Evolutionary conservation across 2,888 invertebrate genomes (phyloP).

Genomic region (Dynastes grantii): DNA sequence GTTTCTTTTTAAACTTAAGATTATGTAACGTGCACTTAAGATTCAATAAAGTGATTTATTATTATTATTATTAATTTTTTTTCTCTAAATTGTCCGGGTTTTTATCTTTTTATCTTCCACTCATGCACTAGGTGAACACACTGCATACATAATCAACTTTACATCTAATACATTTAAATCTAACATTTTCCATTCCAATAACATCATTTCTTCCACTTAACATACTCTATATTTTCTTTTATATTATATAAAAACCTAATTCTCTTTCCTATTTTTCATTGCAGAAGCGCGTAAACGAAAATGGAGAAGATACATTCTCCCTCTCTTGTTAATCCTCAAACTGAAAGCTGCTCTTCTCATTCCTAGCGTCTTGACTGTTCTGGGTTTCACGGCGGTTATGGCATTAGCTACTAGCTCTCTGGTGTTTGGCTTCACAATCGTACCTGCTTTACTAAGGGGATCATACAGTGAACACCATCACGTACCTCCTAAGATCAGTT

Average conservation of each 20-base stretch:
- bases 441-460: constrained; percentile 64
- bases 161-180: background rate
- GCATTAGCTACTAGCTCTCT: constrained; percentile 77
- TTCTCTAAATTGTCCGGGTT: too few relatives aligned
- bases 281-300: constrained; percentile 75
- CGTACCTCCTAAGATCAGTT: constrained; percentile 62
- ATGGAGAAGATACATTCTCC: constrained; percentile 76
- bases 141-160: background rate
- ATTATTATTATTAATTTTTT: too few relatives aligned
- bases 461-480: constrained; percentile 62
- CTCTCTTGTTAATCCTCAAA: constrained; percentile 76
- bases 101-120: too few relatives aligned
- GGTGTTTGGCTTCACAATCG: constrained; percentile 76
- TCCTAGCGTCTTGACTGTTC: constrained; percentile 75
- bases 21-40: too few relatives aligned
- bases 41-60: too few relatives aligned
- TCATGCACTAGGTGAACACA: too few relatives aligned
- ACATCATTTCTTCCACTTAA: background rate
- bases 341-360: constrained; percentile 77
- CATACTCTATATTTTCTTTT: background rate
- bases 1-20: too few relatives aligned
- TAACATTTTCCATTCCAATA: background rate
- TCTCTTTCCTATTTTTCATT: background rate
- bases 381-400: constrained; percentile 78
- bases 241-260: background rate